Percentiles rank a stretch among this genome's conserved stretches.
phyloP scores from a whole-genome alignment of 2,888 invertebrate species.

The Melanostoma scalare region DNA sequence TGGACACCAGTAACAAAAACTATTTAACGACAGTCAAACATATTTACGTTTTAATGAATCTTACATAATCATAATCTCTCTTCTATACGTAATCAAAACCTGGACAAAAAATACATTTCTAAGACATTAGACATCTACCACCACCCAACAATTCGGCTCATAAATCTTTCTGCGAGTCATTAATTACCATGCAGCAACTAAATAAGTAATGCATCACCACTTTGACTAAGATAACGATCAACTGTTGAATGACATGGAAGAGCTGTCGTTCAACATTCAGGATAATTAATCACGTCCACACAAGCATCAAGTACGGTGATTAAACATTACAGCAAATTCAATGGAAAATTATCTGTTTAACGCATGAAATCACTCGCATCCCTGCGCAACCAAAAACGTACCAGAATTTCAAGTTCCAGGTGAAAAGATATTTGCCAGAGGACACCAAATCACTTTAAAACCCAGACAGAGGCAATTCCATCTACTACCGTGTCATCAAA shows the following conservation, averaged over 20 bases:
- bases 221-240: neutral
- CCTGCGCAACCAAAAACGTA: constrained; percentile 21
- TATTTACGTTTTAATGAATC: too few relatives aligned
- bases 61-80: too few relatives aligned
- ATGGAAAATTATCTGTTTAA: constrained; percentile 68
- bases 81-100: too few relatives aligned
- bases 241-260: neutral
- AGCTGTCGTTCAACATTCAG: constrained; percentile 13
- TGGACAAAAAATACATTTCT: too few relatives aligned
- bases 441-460: neutral
- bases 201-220: constrained; percentile 32
- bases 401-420: constrained; percentile 3
- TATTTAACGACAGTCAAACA: too few relatives aligned
- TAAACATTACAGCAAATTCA: constrained; percentile 54
- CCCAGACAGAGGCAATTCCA: too few relatives aligned
- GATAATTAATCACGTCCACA: constrained; percentile 51
- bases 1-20: too few relatives aligned
- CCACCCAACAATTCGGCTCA: too few relatives aligned
- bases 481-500: constrained; percentile 8
- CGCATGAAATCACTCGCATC: constrained; percentile 61
- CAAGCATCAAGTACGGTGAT: constrained; percentile 14
- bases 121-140: too few relatives aligned
- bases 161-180: constrained; percentile 1
- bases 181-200: constrained; percentile 20
- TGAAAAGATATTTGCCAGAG: neutral